phyloP scores from a whole-genome alignment of 2,888 invertebrate species.

The Tinea pellionella region DNA sequence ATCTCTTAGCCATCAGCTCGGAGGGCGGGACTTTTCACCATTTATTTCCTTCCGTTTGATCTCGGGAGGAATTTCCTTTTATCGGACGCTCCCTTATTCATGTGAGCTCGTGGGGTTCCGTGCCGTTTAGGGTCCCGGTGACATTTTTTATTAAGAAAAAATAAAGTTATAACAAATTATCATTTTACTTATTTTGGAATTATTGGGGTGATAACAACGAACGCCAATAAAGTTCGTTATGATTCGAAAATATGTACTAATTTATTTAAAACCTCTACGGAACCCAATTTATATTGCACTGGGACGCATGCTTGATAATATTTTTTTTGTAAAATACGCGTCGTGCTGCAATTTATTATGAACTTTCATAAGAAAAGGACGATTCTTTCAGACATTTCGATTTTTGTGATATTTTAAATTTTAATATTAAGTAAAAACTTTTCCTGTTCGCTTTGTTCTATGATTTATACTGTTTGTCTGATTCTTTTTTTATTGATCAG shows the following conservation, averaged over 20 bases:
- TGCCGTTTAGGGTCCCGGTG: background rate
- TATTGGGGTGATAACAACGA: too few species aligned
- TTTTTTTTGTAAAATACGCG: conserved; percentile 1
- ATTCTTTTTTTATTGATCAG: background rate
- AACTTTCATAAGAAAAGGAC: conserved; percentile 3
- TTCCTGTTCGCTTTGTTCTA: background rate
- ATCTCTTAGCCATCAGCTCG: background rate
- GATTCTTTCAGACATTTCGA: background rate
- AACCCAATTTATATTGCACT: background rate
- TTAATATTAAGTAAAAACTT: background rate
- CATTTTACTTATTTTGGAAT: too few species aligned
- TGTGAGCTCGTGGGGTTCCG: conserved; percentile 26
- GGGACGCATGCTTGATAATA: background rate
- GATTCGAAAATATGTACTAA: too few species aligned
- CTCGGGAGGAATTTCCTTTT: conserved; percentile 42
- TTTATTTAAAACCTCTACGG: background rate
- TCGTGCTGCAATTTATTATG: conserved; percentile 11
- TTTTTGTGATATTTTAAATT: background rate
- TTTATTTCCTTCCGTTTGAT: conserved; percentile 44
- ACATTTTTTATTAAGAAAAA: too few species aligned
- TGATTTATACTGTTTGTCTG: background rate
- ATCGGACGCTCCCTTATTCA: conserved; percentile 40
- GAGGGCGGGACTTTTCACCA: conserved; percentile 27
- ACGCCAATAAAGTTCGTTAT: too few species aligned
- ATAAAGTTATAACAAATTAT: too few species aligned